phyloP scores from a whole-genome alignment of 2,888 invertebrate genomes.

The Eurytoma adleriae region DNA sequence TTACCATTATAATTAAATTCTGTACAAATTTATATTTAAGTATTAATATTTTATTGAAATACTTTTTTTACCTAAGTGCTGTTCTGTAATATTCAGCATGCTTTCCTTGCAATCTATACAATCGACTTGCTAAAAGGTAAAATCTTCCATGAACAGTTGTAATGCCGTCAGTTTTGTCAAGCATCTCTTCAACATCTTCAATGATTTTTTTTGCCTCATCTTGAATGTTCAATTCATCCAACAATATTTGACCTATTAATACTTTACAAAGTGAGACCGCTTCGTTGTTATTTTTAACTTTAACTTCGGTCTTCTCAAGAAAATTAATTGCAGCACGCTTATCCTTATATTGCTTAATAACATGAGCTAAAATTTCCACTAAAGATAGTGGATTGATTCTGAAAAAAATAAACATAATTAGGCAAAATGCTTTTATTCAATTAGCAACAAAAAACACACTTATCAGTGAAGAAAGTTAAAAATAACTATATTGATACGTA shows the following conservation, averaged over 20 bases:
- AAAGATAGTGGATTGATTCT: conserved; percentile 96
- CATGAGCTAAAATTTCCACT: conserved; percentile 89
- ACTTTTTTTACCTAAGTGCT: conserved; percentile 84
- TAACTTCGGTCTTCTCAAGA: conserved; percentile 90
- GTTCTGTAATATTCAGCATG: conserved; percentile 97
- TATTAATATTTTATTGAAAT: conserved; percentile 7
- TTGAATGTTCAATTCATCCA: conserved; percentile 87
- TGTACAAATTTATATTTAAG: conserved; percentile 20
- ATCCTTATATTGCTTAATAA: conserved; percentile 87
- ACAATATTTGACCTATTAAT: conserved; percentile 87
- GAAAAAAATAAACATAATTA: conserved; percentile 62
- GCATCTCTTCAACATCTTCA: conserved; percentile 88
- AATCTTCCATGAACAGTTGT: conserved; percentile 96
- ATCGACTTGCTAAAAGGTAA: conserved; percentile 94
- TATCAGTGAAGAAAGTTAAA: not conserved
- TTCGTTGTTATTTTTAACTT: conserved; percentile 90
- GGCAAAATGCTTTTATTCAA: not conserved
- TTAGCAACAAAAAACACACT: not conserved
- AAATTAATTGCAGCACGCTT: conserved; percentile 92
- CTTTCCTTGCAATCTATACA: conserved; percentile 90
- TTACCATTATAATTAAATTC: conserved; percentile 19
- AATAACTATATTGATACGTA: too few relatives aligned
- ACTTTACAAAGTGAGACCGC: conserved; percentile 94
- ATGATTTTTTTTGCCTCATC: conserved; percentile 90
- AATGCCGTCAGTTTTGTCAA: conserved; percentile 94